Conservation (phyloP, 2,888 invertebrate species). For the Hydriomena furcata region DNA sequence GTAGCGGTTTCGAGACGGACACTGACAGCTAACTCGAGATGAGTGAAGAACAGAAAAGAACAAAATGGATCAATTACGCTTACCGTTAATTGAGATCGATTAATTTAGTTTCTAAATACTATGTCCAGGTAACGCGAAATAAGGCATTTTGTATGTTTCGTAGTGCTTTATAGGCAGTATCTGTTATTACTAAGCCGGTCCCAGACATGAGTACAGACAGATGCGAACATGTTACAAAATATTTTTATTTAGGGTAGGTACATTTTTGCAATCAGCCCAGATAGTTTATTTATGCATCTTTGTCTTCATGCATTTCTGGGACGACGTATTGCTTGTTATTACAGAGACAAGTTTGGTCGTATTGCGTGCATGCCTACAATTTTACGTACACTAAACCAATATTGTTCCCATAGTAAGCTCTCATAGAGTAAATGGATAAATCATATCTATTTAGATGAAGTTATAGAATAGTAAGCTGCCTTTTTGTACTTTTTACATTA, state of each 20-base stretch:
- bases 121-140: constrained; percentile 78
- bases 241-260: too few relatives aligned
- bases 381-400: constrained; percentile 59
- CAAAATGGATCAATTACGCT: constrained; percentile 68
- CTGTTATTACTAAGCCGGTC: constrained; percentile 20
- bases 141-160: constrained; percentile 73
- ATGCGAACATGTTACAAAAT: too few relatives aligned
- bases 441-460: constrained; percentile 43
- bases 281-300: too few relatives aligned
- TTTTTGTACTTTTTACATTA: constrained; percentile 57
- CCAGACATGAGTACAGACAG: too few relatives aligned
- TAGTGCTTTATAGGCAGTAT: constrained; percentile 57
- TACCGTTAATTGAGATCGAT: constrained; percentile 80
- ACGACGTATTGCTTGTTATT: constrained; percentile 26
- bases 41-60: constrained; percentile 47
- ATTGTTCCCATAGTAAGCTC: constrained; percentile 82
- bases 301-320: too few relatives aligned
- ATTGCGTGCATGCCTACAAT: constrained; percentile 63
- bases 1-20: constrained; percentile 52
- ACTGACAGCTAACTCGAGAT: constrained; percentile 38
- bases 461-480: constrained; percentile 69
- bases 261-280: too few relatives aligned
- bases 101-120: constrained; percentile 73
- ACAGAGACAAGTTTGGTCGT: constrained; percentile 50
- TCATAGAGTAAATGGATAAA: constrained; percentile 61